A percentile compares a stretch with the other conserved stretches of the same genome.
Conservation (phyloP, 2,797 vertebrate species). For the Morelia viridis region DNA sequence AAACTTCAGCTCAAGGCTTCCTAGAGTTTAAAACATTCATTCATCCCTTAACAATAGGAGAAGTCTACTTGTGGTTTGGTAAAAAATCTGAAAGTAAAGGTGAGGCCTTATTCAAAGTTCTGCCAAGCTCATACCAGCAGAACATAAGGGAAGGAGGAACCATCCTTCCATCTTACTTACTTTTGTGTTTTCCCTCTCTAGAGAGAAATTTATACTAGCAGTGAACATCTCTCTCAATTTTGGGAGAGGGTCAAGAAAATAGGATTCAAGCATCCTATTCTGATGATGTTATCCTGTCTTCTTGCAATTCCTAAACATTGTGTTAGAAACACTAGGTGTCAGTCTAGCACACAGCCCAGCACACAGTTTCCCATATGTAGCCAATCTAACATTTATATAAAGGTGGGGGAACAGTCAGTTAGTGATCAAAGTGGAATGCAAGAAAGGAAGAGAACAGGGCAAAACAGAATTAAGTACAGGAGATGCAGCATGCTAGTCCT, state of each 20-base stretch:
- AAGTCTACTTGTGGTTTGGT: background rate
- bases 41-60: background rate
- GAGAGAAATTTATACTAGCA: background rate
- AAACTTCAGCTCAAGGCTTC: no score
- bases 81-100: background rate
- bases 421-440: background rate
- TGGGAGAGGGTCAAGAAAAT: background rate
- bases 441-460: background rate
- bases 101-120: background rate
- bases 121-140: background rate
- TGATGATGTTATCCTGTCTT: background rate
- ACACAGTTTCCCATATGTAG: background rate
- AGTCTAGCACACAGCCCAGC: background rate
- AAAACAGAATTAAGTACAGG: background rate
- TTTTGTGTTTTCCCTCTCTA: background rate
- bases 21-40: background rate
- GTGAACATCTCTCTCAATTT: background rate
- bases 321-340: slow-evolving; percentile 10
- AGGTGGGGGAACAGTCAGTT: background rate
- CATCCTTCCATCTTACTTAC: background rate
- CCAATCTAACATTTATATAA: background rate
- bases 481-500: background rate
- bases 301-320: background rate
- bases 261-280: background rate
- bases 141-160: background rate